Base-by-base conservation (phyloP, 2,888 invertebrate species). In the Athalia circularis region DNA sequence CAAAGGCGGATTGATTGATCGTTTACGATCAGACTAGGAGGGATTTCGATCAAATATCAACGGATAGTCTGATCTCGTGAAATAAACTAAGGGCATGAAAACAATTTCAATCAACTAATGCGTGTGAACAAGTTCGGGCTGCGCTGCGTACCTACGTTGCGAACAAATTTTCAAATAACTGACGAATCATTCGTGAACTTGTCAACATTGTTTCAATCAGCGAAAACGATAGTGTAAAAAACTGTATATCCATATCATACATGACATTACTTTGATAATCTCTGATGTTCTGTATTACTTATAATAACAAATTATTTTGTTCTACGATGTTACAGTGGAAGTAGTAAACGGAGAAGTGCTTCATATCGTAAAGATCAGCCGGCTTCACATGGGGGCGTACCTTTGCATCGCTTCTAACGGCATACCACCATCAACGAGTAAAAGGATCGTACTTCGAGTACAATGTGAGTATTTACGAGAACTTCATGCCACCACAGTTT, bases 321-420 rank as follows among this genome's bases (percentile, higher is more conserved):
- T 29, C 2, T 29, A 29, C 29, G 2, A 29, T 81, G 76, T 92
- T 92, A 68, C 93, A 97, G 97, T 97, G 81, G 96, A 95, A 90
- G 96, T 96, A 77, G 96, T 97, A 79, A 96, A 97, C 87, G 97
- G 97, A 3, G 97, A 97, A 89, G 93, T 95, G 77, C 92, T 97
- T 86, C 95, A 95, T 86, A 95, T 97, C 86, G 94, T 95, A 79
- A 97, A 96, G 92, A 96, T 97, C 83, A 97, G 97, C 85, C 93
- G 97, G 67, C 93, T 97, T 81, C 97, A 97, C 90, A 97, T 97
- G 97, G 97, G 96, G 45, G 96, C 96, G 52, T 98, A 97, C 91
- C 92, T 97, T 81, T 97, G 97, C 91, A 97, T 97, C 83, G 98
- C 98, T 11, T 96, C 96, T 79, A 98, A 98, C 89, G 96, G 97